These are phyloP conservation scores for Tigriopus californicus DNA, from an alignment of 2,888 invertebrate species.

Conservation along the genomic window DNA sequence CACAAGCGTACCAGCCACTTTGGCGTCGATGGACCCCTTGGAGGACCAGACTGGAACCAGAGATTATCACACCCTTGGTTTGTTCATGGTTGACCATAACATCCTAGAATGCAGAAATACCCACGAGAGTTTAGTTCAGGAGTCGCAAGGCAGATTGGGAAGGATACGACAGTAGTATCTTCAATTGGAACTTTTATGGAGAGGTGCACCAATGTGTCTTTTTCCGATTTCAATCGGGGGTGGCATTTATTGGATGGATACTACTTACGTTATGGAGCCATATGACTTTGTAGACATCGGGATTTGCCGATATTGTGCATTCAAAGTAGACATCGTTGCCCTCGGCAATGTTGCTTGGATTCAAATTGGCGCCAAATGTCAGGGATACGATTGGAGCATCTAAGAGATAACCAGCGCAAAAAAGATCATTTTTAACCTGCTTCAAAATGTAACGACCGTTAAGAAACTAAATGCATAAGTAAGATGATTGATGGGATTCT, in stretches of 20 bases:
- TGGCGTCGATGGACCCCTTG: conserved; percentile 59
- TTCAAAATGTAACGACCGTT: neutral
- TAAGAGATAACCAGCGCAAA: conserved; percentile 29
- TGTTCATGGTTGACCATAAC: conserved; percentile 67
- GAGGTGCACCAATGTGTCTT: neutral
- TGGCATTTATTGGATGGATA: neutral
- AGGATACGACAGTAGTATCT: too few relatives aligned
- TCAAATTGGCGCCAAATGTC: conserved; percentile 50
- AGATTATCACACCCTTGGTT: conserved; percentile 67
- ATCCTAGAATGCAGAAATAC: conserved; percentile 37
- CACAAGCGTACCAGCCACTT: conserved; percentile 70
- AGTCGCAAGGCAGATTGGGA: too few relatives aligned
- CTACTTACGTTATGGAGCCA: conserved; percentile 58
- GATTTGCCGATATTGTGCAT: conserved; percentile 58
- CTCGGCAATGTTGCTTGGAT: conserved; percentile 58
- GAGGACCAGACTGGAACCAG: conserved; percentile 57
- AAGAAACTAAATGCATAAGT: neutral
- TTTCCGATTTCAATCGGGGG: neutral
- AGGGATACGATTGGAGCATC: conserved; percentile 52
- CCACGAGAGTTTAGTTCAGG: too few relatives aligned
- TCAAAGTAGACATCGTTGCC: conserved; percentile 75
- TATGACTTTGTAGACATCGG: conserved; percentile 53
- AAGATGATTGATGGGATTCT: neutral
- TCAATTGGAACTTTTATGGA: neutral
- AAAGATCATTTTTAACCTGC: neutral